phyloP scores from a whole-genome alignment of 2,113 vertebrate species.

The Coturnix japonica region DNA sequence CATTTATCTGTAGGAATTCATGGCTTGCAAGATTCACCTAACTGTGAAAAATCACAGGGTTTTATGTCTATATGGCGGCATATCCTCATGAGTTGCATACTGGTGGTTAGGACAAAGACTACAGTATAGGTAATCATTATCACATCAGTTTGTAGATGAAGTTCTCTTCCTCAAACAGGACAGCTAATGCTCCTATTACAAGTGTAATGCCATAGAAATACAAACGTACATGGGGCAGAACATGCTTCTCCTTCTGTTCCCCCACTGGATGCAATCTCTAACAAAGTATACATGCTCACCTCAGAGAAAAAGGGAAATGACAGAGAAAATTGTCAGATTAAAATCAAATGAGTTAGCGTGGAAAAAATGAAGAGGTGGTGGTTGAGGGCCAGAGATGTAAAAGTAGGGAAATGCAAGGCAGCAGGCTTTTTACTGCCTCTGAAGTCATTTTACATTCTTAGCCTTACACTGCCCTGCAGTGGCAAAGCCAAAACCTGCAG shows the following conservation, averaged over 20 bases:
- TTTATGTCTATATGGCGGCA: neutral
- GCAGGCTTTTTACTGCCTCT: neutral
- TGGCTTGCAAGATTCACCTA: neutral
- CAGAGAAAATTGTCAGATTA: neutral
- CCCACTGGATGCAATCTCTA: neutral
- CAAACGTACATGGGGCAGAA: neutral
- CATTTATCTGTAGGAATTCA: neutral
- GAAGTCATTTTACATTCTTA: neutral
- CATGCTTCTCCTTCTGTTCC: neutral
- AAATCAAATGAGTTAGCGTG: neutral
- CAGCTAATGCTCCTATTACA: fast-evolving
- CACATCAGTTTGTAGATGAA: neutral
- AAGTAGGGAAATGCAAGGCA: neutral
- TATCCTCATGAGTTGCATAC: neutral
- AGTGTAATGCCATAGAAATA: neutral
- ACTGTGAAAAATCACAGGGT: neutral
- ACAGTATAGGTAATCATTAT: neutral
- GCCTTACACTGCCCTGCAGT: constrained; percentile 43
- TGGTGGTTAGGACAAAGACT: neutral
- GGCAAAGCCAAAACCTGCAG: constrained; percentile 31
- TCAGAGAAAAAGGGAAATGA: neutral
- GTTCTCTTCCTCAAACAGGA: neutral
- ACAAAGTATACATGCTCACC: neutral
- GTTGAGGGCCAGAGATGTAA: neutral
- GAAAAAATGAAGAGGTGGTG: neutral